A percentile compares a stretch with the other conserved stretches of the same genome.
Conservation (phyloP, 2,113 vertebrate genomes). For the Pagrus major region DNA sequence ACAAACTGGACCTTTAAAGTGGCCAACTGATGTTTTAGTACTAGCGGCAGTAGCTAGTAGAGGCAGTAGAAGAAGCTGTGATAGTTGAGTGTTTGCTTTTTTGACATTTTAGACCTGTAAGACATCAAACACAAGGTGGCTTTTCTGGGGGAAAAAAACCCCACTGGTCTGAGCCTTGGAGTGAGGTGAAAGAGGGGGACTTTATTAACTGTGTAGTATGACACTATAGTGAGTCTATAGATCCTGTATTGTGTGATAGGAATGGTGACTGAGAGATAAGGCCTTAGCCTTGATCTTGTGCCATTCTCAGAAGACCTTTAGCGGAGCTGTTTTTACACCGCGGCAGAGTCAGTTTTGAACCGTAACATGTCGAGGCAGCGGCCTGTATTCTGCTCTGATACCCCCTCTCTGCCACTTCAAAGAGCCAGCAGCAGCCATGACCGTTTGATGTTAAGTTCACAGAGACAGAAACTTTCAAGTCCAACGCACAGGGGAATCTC, state of each 20-base stretch:
- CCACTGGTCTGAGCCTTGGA: neutral
- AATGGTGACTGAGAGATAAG: slow-evolving; percentile 34
- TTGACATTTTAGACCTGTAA: neutral
- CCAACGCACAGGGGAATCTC: slow-evolving; percentile 72
- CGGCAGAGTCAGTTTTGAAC: slow-evolving; percentile 66
- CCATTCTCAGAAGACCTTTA: slow-evolving; percentile 71
- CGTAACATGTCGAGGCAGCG: slow-evolving; percentile 72
- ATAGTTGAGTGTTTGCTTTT: slow-evolving; percentile 3
- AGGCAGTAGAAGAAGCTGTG: neutral
- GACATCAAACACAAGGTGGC: neutral
- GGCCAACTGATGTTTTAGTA: neutral
- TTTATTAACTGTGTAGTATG: neutral
- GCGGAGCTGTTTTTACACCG: slow-evolving; percentile 60
- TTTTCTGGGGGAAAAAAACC: neutral
- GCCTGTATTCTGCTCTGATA: slow-evolving; percentile 60
- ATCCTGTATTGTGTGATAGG: slow-evolving; percentile 26
- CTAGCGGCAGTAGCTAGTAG: neutral
- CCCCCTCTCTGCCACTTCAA: slow-evolving; percentile 80
- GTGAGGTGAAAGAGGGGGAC: neutral
- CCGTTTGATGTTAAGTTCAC: slow-evolving; percentile 87
- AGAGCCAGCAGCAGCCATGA: slow-evolving; percentile 70
- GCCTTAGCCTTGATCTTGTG: slow-evolving; percentile 61
- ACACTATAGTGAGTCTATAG: neutral
- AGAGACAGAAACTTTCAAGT: slow-evolving; percentile 84
- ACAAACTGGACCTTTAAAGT: no score